Base-by-base conservation (phyloP, 2,888 invertebrate genomes). In the Ceriagrion tenellum region DNA sequence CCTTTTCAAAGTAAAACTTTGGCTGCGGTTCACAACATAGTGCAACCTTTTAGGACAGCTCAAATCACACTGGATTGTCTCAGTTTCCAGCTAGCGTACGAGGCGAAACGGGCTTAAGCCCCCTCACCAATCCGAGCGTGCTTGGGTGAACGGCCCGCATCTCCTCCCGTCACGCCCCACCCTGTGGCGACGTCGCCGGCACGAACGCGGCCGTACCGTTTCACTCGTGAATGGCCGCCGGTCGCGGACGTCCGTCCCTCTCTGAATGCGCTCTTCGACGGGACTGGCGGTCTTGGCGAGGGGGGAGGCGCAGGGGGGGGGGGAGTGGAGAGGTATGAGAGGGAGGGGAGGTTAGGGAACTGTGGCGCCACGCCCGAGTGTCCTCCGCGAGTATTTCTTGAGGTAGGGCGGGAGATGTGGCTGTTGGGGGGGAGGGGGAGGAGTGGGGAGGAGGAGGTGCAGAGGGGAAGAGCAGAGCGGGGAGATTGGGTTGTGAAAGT, bases 351-450 rank as follows among this genome's bases (percentile, higher is more conserved):
- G 47, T 47, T 47, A 47, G 20, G 55, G 89, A n/a, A 13, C 89
- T 47, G 90, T 55, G 90, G 59, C 91, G 91, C 59, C 63, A 63
- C 40, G 55, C 56, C 91, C 63, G 81, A 40, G 63, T 59, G 40
- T 59, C 91, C 91, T 63, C 93, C 69, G 59, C 89, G 89, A 55
- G 89, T 55, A 89, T 74, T 74, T 40, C 93, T 93, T 93, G 93
- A 93, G 93, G 93, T 93, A 93, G 93, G 93, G 47, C 93, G 69
- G 69, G 93, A 93, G 47, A 30, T 56, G 23, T 30, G n/a, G 56
- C 16, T 35, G n/a, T 13, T 3, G 12, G 30, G 47, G 35, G 89
- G 16, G 88, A 10, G 35, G 16, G 88, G 40, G 56, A 56, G 35
- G 40, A 26, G 26, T 4, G 26, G 55, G 59, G 59, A 4, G 47